Percentiles rank a stretch among this genome's conserved stretches.
phyloP scores from a whole-genome alignment of 2,797 vertebrate species.

The Pelochelys cantorii region DNA sequence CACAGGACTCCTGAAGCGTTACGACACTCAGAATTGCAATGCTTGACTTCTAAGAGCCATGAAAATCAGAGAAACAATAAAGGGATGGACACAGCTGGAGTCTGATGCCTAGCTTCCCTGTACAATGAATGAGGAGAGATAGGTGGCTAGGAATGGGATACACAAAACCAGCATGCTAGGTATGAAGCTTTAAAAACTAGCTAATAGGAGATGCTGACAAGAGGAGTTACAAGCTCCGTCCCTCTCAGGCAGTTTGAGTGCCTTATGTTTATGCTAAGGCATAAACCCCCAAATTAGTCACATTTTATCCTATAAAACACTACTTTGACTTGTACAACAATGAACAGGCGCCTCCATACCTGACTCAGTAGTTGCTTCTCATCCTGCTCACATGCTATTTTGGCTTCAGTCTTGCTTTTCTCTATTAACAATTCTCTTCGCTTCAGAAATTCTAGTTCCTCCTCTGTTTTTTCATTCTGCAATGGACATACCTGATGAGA shows the following conservation, averaged over 20 bases:
- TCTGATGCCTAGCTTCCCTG: no score
- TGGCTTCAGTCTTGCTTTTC: constrained; percentile 79
- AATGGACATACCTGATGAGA: constrained; percentile 44
- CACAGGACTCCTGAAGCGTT: no score
- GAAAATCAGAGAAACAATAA: no score
- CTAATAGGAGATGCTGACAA: neutral
- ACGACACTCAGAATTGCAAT: no score
- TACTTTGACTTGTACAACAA: no score
- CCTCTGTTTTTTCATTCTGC: constrained; percentile 77
- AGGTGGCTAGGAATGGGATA: neutral
- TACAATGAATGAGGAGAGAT: no score
- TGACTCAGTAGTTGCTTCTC: constrained; percentile 80
- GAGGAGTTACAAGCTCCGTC: neutral
- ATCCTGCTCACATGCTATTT: constrained; percentile 81
- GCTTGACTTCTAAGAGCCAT: no score
- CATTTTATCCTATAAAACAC: neutral
- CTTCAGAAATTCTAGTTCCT: constrained; percentile 87
- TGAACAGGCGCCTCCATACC: constrained; percentile 64
- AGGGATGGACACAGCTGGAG: no score
- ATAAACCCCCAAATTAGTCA: neutral
- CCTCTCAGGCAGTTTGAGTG: neutral
- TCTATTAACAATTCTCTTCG: constrained; percentile 86
- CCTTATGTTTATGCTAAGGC: neutral
- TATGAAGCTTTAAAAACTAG: neutral
- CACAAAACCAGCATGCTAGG: neutral